A percentile compares a stretch with the other conserved stretches of the same genome.
Conservation (phyloP, 2,113 vertebrate species). For the Megaleporinus macrocephalus region DNA sequence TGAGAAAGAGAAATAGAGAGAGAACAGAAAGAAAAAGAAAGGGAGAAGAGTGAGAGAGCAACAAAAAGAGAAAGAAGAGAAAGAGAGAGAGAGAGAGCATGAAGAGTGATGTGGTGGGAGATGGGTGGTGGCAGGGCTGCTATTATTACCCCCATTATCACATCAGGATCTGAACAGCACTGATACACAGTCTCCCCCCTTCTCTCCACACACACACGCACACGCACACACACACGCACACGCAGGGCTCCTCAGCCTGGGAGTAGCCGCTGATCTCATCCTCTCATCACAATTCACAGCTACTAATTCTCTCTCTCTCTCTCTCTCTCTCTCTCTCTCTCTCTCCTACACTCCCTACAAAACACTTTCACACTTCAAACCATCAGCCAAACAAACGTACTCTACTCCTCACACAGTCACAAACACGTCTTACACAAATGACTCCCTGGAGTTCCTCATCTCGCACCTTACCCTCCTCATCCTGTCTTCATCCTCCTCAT, state of each 20-base stretch:
- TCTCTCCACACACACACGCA: background rate
- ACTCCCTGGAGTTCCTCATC: background rate
- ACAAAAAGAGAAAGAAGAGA: slow-evolving; percentile 35
- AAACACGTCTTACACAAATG: slow-evolving; percentile 3
- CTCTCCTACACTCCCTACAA: slow-evolving; percentile 11
- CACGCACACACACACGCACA: slow-evolving; percentile 35
- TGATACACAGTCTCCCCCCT: slow-evolving; percentile 52
- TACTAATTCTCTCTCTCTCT: slow-evolving; percentile 41
- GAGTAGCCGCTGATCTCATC: slow-evolving; percentile 74
- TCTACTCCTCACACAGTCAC: background rate
- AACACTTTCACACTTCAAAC: background rate
- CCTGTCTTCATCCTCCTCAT: slow-evolving; percentile 36
- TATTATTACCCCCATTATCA: slow-evolving; percentile 65
- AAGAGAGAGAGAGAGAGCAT: slow-evolving; percentile 16
- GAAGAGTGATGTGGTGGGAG: slow-evolving; percentile 58
- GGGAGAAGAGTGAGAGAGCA: slow-evolving; percentile 36
- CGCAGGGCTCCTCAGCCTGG: slow-evolving; percentile 22
- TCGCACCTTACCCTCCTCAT: slow-evolving; percentile 2
- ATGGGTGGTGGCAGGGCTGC: slow-evolving; percentile 59
- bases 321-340: background rate
- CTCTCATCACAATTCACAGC: slow-evolving; percentile 78
- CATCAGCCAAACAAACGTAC: background rate
- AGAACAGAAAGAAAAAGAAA: background rate
- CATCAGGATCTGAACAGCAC: slow-evolving; percentile 59
- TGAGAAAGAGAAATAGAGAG: background rate